Evolutionary conservation across 1,140 invertebrate species (phyloP).

Genomic region (Trissolcus basalis): DNA sequence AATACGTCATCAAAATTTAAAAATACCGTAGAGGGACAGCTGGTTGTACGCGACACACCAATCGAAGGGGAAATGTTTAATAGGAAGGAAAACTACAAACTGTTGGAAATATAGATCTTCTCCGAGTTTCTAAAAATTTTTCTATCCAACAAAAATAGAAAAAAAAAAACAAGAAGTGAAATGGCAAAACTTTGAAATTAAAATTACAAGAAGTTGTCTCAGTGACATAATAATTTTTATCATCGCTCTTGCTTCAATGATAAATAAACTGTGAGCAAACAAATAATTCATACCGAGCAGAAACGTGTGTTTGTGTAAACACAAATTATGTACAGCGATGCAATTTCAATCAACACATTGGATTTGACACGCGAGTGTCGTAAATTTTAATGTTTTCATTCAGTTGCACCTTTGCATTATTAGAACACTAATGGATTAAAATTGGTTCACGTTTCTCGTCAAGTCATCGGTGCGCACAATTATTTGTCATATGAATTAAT

Average conservation of each 20-base stretch:
- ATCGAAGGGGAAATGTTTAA: conserved; percentile 47
- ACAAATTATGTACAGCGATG: neutral
- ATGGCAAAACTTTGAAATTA: too few species aligned
- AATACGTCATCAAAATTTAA: conserved; percentile 57
- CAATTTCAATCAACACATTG: neutral
- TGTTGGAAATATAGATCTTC: conserved; percentile 18
- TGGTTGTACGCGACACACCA: conserved; percentile 32
- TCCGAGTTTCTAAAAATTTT: conserved; percentile 1
- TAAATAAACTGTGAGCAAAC: neutral
- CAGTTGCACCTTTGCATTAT: conserved; percentile 18
- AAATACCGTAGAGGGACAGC: conserved; percentile 52
- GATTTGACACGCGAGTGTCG: conserved; percentile 4
- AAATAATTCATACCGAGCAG: too few species aligned
- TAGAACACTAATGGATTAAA: conserved; percentile 35
- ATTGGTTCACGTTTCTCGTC: conserved; percentile 10
- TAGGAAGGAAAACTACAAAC: conserved; percentile 35
- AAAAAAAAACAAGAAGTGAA: too few species aligned
- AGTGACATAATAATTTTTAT: too few species aligned
- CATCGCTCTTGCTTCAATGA: too few species aligned
- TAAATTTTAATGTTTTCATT: conserved; percentile 30
- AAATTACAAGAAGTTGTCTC: too few species aligned
- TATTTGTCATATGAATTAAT: conserved; percentile 35
- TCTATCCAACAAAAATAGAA: too few species aligned
- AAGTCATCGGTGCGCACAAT: conserved; percentile 1
- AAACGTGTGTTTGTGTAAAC: too few species aligned